Conservation (phyloP, 2,113 vertebrate genomes). For the Pluvialis apricaria region DNA sequence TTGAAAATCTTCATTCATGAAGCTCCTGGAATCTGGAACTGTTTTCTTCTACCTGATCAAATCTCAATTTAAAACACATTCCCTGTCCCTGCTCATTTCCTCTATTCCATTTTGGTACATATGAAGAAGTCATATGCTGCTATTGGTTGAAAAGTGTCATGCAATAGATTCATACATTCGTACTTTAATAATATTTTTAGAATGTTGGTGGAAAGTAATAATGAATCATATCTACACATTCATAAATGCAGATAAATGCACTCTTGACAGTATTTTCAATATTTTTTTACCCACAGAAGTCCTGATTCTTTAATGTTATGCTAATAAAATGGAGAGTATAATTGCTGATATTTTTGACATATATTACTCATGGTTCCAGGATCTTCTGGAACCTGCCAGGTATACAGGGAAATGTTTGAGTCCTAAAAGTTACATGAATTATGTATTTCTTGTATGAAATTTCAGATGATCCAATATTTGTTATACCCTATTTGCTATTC, state of each 20-base stretch:
- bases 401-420: neutral
- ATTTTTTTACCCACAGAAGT: neutral
- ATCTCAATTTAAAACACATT: neutral
- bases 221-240: neutral
- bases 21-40: neutral
- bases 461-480: constrained; percentile 28
- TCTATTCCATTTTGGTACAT: neutral
- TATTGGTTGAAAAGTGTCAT: neutral
- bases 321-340: neutral
- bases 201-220: neutral
- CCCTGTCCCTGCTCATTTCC: neutral
- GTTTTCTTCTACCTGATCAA: neutral
- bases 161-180: neutral
- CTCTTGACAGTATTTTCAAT: neutral
- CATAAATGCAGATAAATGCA: neutral
- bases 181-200: neutral
- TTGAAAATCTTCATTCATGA: neutral
- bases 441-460: constrained; percentile 41
- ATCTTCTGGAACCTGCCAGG: constrained; percentile 7
- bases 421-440: constrained; percentile 47
- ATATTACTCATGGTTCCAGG: neutral
- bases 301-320: neutral
- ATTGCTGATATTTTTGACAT: constrained; percentile 3
- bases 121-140: neutral
- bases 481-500: constrained; percentile 55